Evolutionary conservation across 2,888 invertebrate genomes (phyloP), one percentile per base, ranked within the genome.

Genomic region (Drosophila sordidapex): DNA sequence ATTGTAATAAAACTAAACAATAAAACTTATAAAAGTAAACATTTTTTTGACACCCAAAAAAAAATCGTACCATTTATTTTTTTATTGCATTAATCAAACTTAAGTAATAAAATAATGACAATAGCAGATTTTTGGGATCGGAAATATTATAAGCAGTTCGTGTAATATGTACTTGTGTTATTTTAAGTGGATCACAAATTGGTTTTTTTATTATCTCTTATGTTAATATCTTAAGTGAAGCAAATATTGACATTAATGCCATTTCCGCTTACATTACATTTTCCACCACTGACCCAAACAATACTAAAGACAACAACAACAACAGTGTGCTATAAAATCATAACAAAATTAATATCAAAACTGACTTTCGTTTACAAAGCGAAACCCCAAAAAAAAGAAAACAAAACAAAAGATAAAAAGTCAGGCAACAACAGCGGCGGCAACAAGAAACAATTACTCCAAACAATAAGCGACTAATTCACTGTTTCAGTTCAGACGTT

Each of bases 401-500:
- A 63, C 31, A 60, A 49, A 51, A 69, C 59, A 35, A 49, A 48
- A 65, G 36, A 70, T 40, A 69, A 67, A 65, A 72, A 64, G 15
- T 25, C 27, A 60, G 58, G 36, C 71, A 58, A 62, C 63, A 76
- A 35, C 64, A 59, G 36, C 48, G 74, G 71, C 89, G 84, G 70
- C 74, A 81, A 80, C 74, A 78, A 81, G 79, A 77, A 82, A 87
- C 86, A 89, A 89, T 89, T 89, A 89, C 85, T 74, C 63, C 88
- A 78, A 64, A 89, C 87, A 87, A 87, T 89, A 82, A 85, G 85
- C 77, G 70, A 81, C 82, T 90, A 89, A 86, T 84, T 89, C 84
- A 81, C 79, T 81, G 84, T 82, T 82, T 72, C 79, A 70, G 67
- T 61, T 79, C 49, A 70, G 68, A 53, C 43, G 68, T 63, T 71